Base-by-base conservation (phyloP, 2,888 invertebrate species). In the Drosophila borealis region DNA sequence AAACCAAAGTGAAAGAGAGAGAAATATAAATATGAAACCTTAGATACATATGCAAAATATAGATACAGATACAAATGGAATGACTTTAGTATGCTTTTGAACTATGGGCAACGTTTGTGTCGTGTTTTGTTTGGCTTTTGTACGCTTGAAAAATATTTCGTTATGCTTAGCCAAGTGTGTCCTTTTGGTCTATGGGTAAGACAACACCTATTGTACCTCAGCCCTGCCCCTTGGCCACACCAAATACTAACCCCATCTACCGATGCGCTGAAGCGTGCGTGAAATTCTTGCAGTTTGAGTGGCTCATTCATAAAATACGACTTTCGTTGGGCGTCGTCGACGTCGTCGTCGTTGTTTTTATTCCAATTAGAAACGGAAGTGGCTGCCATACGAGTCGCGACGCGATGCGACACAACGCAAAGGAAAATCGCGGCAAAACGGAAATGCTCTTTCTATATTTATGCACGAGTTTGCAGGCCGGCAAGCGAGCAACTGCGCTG, bases 111-210 rank as follows among this genome's bases (percentile, higher is more conserved):
- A 69, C 14, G 29, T 68, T 51, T 66, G 49, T 42, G 49, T 62
- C 44, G 37, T 48, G 74, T 51, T 60, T 70, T 21, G 50, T 67
- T 62, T 62, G 59, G 60, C 53, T 55, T 83, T 64, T 76, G 64
- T 72, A 86, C 65, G 80, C 71, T 69, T 77, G 78, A 74, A 74
- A 89, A 86, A 86, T 86, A 69, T 68, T 89, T 89, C 88, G 84
- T 84, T 84, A 78, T 84, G 84, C 84, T 84, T 71, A 76, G 88
- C 88, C 85, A 84, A 89, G 84, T 89, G 88, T 87, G 66, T 78
- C 83, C 74, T 65, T 70, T 71, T 68, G 65, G 51, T 77, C 78
- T 74, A 67, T 78, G 70, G 65, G 89, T 87, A 89, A 83, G 78
- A 64, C 75, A 84, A 89, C 81, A 88, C 81, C 83, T 72, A 54